A percentile compares a stretch with the other conserved stretches of the same genome.
Evolutionary conservation across 1,140 invertebrate species (phyloP).

Genomic region (Camponotus pennsylvanicus): DNA sequence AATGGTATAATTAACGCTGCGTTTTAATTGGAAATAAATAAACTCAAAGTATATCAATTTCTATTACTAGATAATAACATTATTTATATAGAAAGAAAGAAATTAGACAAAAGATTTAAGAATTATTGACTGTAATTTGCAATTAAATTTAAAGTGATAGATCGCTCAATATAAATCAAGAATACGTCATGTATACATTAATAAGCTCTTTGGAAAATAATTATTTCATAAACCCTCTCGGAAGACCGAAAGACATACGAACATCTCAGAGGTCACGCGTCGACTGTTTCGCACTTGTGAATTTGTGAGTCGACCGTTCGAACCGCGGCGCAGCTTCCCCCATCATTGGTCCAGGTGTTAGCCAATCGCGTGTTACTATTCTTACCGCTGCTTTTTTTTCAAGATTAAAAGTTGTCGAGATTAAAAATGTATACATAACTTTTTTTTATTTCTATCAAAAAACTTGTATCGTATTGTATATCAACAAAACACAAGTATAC

Average conservation of each 20-base stretch:
- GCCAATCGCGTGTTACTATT: conserved; percentile 28
- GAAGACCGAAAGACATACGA: conserved; percentile 12
- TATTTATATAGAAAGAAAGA: background rate
- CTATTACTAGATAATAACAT: background rate
- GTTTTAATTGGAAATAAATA: background rate
- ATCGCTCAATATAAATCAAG: conserved; percentile 21
- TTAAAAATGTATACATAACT: background rate
- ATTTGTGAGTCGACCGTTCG: background rate
- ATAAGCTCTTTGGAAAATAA: background rate
- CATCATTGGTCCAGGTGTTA: conserved; percentile 9
- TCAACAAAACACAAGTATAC: background rate
- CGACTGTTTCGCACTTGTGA: conserved; percentile 61
- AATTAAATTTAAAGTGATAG: background rate
- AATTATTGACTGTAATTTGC: background rate
- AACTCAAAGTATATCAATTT: background rate
- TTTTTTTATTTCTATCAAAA: background rate
- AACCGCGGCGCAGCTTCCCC: conserved; percentile 12
- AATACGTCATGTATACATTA: background rate
- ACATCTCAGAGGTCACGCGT: conserved; percentile 61
- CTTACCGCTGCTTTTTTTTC: background rate
- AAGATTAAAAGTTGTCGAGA: background rate
- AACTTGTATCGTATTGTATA: background rate
- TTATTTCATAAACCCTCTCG: background rate
- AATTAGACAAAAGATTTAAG: background rate
- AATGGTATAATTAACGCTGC: background rate